Evolutionary conservation across 2,888 invertebrate genomes (phyloP), one percentile per base, ranked within the genome.

Genomic region (Erebia epiphron): DNA sequence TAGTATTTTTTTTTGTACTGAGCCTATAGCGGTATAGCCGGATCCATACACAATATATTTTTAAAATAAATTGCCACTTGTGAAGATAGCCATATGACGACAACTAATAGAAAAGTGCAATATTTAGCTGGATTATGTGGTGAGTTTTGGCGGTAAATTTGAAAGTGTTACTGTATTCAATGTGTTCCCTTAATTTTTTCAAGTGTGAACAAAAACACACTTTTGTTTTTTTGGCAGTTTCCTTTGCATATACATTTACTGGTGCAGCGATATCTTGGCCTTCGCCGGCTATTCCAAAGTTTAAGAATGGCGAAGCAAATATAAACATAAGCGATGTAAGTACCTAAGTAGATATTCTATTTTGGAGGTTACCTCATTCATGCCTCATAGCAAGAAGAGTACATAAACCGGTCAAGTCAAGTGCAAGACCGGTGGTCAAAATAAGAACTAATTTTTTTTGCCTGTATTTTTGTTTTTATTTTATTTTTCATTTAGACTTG

Each of bases 231-330:
- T 72, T 81, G 82, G 67, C 78, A 94, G 94, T 89, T 58, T 88
- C 94, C 2, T 82, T 93, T 72, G 87, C 89, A 11, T 92, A 92
- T 80, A 84, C 90, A 68, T 93, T 90, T 72, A 92, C 91, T 41
- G 93, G 94, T 13, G 91, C 93, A 41, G 87, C 88, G 9, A 79
- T 93, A 67, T 91, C 94, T 10, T 94, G 94, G 94, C 86, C 94
- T 0, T 94, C 95, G 1, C 94, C 95, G n/a, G 94, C 93, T 41
- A 88, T 94, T 77, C 94, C 94, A 57, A 93, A 93, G 82, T 87
- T 94, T 78, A 88, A 86, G 75, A 89, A 79, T 71, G 91, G 91
- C 16, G 89, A 89, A 75, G 86, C 91, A 4, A 83, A 86, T 75
- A 75, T 93, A 62, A 72, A 83, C 70, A 90, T 94, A 66, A 86